These are phyloP conservation scores for Pristis pectinata DNA, from an alignment of 2,797 vertebrate genomes.

Conservation along the genomic window DNA sequence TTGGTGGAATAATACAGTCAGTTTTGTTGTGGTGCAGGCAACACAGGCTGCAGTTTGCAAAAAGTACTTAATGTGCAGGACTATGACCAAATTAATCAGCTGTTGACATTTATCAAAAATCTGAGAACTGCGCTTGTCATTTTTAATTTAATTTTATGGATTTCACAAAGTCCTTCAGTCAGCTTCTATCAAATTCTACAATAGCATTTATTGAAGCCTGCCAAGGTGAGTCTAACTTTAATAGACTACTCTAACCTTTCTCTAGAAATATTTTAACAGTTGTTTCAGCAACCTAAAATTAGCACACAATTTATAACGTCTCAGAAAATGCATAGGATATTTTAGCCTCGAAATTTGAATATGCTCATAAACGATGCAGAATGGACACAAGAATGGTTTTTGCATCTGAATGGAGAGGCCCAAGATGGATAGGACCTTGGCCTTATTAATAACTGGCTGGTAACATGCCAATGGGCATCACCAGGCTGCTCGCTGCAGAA, in stretches of 20 bases:
- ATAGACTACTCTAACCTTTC: not conserved
- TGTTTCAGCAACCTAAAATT: not conserved
- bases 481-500: not conserved
- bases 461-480: not conserved
- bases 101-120: conserved; percentile 11
- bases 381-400: not conserved
- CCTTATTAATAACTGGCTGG: not conserved
- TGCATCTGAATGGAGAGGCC: not conserved
- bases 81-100: not conserved
- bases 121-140: not conserved
- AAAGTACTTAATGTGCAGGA: not conserved
- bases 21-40: not conserved
- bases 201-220: not conserved
- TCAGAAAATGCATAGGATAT: not conserved
- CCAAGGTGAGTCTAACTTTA: not conserved
- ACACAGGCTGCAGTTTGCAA: not conserved
- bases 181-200: not conserved
- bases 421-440: not conserved
- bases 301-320: not conserved
- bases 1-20: not conserved
- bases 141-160: not conserved
- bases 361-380: not conserved
- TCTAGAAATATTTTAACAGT: not conserved
- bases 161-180: not conserved
- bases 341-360: not conserved